Evolutionary conservation across 2,113 vertebrate species (phyloP).

Genomic region (Platichthys stellatus): DNA sequence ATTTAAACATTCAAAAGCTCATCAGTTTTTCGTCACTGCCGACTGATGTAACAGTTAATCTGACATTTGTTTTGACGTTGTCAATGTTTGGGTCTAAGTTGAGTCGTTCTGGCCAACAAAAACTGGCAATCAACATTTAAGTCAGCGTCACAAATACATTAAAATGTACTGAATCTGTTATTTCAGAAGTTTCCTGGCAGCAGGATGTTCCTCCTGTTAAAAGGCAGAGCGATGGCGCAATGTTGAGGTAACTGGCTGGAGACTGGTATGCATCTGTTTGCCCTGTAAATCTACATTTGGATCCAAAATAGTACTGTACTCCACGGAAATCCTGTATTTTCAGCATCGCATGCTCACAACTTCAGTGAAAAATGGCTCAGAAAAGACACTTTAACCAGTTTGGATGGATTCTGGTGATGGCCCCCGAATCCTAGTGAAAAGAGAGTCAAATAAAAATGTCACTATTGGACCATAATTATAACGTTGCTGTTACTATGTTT

Average conservation of each 20-base stretch:
- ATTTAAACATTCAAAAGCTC: not conserved
- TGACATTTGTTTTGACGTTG: conserved; percentile 8
- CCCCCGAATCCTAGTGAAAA: not conserved
- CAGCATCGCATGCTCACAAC: not conserved
- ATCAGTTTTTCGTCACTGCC: not conserved
- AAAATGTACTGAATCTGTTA: conserved; percentile 13
- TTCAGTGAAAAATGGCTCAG: not conserved
- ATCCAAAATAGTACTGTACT: not conserved
- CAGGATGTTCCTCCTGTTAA: not conserved
- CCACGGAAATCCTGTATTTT: not conserved
- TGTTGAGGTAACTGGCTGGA: conserved; percentile 24
- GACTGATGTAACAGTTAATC: not conserved
- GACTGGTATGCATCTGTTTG: conserved; percentile 19
- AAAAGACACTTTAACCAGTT: not conserved
- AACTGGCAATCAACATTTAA: not conserved
- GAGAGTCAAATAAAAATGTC: not conserved
- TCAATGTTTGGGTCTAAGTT: not conserved
- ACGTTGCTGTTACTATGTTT: not conserved
- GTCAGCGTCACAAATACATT: conserved; percentile 18
- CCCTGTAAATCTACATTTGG: not conserved
- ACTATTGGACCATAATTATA: not conserved
- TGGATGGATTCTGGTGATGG: not conserved
- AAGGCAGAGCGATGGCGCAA: not conserved
- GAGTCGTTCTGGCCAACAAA: not conserved
- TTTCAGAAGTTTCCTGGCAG: conserved; percentile 34